Conservation (phyloP, 2,113 vertebrate genomes). For the Lepus europaeus region DNA sequence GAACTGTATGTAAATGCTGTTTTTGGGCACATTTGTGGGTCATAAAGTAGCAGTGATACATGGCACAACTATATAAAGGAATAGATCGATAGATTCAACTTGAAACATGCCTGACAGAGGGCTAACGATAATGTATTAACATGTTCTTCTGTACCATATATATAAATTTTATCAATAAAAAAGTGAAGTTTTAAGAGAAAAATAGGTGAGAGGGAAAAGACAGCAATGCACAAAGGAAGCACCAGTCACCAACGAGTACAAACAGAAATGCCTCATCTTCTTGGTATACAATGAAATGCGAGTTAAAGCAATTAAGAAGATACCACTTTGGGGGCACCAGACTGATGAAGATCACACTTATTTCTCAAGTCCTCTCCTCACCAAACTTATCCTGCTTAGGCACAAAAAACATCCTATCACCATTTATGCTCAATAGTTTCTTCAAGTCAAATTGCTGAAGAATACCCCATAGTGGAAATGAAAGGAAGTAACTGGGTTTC, state of each 20-base stretch:
- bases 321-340: neutral
- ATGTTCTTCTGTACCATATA: neutral
- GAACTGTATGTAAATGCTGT: neutral
- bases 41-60: neutral
- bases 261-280: neutral
- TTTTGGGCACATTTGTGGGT: neutral
- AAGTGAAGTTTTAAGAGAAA: neutral
- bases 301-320: neutral
- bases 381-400: neutral
- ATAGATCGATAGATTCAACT: neutral
- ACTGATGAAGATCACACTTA: neutral
- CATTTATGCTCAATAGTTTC: neutral
- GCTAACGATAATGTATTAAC: neutral
- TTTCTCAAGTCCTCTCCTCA: conserved; percentile 12
- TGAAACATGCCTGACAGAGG: neutral
- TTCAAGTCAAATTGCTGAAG: conserved; percentile 21
- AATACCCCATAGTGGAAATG: conserved; percentile 17
- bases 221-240: neutral
- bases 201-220: neutral
- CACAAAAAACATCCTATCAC: neutral
- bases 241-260: accelerated
- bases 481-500: conserved; percentile 56
- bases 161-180: neutral
- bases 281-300: neutral
- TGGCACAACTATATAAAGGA: neutral